Conservation (phyloP, 2,888 invertebrate genomes). For the Hipparchia semele region DNA sequence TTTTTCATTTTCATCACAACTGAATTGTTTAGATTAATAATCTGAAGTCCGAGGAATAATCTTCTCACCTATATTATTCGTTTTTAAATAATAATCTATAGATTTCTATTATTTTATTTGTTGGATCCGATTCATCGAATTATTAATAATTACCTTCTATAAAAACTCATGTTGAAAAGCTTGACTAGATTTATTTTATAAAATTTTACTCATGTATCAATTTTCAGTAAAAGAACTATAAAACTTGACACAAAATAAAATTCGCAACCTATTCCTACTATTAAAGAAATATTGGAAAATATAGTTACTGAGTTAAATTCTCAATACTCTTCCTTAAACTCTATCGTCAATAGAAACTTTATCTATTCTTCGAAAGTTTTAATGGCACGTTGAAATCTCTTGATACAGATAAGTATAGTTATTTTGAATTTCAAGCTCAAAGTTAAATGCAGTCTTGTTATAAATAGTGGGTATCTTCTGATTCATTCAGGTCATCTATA, state of each 20-base stretch:
- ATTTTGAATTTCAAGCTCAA: background rate
- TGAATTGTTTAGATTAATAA: background rate
- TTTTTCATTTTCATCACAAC: background rate
- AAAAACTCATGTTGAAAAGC: no score
- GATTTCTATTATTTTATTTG: no score
- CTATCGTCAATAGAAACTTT: constrained; percentile 4
- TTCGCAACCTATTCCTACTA: background rate
- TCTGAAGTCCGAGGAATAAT: background rate
- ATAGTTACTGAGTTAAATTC: background rate
- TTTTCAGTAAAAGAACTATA: no score
- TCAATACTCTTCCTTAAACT: background rate
- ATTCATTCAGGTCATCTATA: no score
- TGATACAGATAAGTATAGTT: background rate
- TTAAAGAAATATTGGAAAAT: background rate
- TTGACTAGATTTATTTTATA: no score
- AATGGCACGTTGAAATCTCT: background rate
- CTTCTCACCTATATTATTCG: no score
- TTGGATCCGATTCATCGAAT: no score
- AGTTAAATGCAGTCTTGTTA: background rate
- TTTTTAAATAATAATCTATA: no score
- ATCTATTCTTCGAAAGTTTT: constrained; percentile 4
- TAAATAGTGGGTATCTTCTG: no score
- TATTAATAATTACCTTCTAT: no score
- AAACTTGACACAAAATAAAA: background rate
- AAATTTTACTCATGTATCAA: no score